Percentiles rank a stretch among this genome's conserved stretches.
phyloP scores from a whole-genome alignment of 2,113 vertebrate genomes.

The Tetraodon nigroviridis region DNA sequence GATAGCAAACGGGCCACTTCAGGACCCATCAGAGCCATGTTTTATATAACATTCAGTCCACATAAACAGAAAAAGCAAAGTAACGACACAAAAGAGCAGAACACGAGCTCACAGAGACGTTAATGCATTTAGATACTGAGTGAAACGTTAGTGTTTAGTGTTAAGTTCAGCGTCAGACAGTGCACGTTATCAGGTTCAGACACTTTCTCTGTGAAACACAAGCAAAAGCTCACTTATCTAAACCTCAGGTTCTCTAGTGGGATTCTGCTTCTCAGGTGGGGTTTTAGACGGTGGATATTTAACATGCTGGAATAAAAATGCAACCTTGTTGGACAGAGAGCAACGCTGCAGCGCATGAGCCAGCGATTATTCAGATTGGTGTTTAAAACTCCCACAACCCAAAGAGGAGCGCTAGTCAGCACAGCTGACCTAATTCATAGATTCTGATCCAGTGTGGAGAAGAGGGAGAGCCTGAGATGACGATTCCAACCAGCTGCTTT shows the following conservation, averaged over 20 bases:
- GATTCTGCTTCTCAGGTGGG: background rate
- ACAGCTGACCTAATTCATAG: slow-evolving; percentile 4
- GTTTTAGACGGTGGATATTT: background rate
- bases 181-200: background rate
- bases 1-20: background rate
- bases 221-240: background rate
- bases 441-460: slow-evolving; percentile 49
- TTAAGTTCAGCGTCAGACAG: background rate
- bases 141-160: background rate
- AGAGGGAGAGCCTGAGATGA: slow-evolving; percentile 25
- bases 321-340: too few relatives aligned
- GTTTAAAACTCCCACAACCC: slow-evolving; percentile 3
- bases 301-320: too few relatives aligned
- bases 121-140: slow-evolving; percentile 10
- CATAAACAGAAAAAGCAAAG: slow-evolving; percentile 20
- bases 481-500: background rate
- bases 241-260: background rate
- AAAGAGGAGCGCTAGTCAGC: background rate
- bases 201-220: slow-evolving; percentile 1
- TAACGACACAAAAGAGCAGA: slow-evolving; percentile 15
- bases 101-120: slow-evolving; percentile 18
- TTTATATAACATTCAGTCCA: slow-evolving; percentile 13
- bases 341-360: background rate
- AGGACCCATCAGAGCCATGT: background rate
- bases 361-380: background rate